These are phyloP conservation scores for Dipodomys stephensi DNA, from an alignment of 2,113 vertebrate genomes.

Conservation along the genomic window DNA sequence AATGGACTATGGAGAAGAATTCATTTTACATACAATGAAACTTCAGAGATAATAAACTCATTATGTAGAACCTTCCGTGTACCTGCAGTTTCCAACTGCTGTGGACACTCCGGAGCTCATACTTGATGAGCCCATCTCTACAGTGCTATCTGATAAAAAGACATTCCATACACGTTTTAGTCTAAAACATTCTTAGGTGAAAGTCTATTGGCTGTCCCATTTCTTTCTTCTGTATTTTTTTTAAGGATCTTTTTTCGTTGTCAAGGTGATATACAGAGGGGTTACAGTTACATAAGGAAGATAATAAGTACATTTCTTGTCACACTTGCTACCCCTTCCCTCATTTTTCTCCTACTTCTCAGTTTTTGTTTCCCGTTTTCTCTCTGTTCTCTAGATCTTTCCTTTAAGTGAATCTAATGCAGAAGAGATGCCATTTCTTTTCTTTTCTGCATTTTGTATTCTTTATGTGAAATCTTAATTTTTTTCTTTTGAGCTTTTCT, in stretches of 20 bases:
- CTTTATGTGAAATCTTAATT: background rate
- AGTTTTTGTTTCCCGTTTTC: background rate
- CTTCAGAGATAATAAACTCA: background rate
- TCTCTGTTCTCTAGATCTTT: background rate
- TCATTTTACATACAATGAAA: background rate
- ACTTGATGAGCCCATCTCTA: background rate
- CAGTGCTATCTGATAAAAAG: background rate
- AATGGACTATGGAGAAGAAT: background rate
- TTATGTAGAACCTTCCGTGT: background rate
- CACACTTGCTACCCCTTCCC: too few relatives aligned
- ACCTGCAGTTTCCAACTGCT: background rate
- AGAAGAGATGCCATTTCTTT: background rate
- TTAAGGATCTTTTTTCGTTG: too few relatives aligned
- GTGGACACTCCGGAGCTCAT: background rate
- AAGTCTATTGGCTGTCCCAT: background rate
- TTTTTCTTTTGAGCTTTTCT: background rate
- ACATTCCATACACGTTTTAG: too few relatives aligned
- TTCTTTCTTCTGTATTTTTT: background rate
- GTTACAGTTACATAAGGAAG: too few relatives aligned
- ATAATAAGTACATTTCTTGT: too few relatives aligned
- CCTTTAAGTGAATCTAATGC: background rate
- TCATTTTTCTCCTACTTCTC: too few relatives aligned
- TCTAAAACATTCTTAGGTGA: background rate
- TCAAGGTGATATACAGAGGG: too few relatives aligned
- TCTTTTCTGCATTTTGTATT: slow-evolving; percentile 5